Evolutionary conservation across 1,140 invertebrate species (phyloP).

Genomic region (Drosophila asahinai): DNA sequence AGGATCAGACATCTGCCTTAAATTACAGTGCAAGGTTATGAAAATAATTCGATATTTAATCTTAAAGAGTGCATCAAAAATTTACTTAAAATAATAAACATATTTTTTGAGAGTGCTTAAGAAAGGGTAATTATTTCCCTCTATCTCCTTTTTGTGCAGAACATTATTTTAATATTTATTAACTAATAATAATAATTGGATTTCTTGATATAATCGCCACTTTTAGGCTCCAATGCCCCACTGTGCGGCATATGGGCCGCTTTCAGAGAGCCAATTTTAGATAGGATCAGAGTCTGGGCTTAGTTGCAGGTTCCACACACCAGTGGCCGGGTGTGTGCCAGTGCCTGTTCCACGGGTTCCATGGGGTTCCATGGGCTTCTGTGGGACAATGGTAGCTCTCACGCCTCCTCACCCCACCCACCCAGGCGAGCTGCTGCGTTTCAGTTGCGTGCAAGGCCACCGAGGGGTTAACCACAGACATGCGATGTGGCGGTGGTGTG

Average conservation of each 20-base stretch:
- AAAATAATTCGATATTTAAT: no score
- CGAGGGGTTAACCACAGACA: slow-evolving; percentile 46
- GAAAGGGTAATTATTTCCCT: no score
- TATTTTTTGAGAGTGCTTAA: no score
- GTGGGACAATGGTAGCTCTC: slow-evolving; percentile 8
- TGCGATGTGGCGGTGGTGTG: slow-evolving; percentile 27
- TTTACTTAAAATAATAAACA: no score
- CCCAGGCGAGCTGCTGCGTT: slow-evolving; percentile 28
- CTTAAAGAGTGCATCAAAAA: no score
- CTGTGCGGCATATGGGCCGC: background rate
- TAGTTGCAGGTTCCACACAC: slow-evolving; percentile 3
- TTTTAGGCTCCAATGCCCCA: no score
- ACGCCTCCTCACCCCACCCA: background rate
- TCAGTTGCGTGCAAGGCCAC: slow-evolving; percentile 42
- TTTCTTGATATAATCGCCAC: no score
- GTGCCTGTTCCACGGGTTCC: background rate
- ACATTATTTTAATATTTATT: no score
- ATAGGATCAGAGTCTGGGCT: slow-evolving; percentile 43
- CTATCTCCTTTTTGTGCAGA: no score
- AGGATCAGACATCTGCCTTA: no score
- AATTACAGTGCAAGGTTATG: no score
- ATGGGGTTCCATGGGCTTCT: background rate
- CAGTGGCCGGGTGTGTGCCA: slow-evolving; percentile 16
- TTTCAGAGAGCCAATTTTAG: slow-evolving; percentile 48
- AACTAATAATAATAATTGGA: no score